Evolutionary conservation across 1,140 invertebrate genomes (phyloP).

Genomic region (Andrena cerasifolii): DNA sequence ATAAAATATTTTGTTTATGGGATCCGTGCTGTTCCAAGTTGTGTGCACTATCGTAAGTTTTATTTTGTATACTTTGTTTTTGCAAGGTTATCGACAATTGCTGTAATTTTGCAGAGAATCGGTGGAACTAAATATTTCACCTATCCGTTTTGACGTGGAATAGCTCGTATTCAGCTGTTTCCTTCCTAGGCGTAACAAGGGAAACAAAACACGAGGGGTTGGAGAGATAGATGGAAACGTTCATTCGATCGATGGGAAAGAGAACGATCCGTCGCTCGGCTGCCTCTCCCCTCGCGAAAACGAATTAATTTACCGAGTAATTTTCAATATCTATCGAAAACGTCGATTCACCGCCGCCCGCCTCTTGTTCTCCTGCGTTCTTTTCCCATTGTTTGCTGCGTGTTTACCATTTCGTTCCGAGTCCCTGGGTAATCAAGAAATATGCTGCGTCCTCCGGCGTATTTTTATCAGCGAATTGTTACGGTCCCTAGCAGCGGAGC

Average conservation of each 20-base stretch:
- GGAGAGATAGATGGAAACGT: constrained; percentile 41
- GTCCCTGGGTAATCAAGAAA: constrained; percentile 19
- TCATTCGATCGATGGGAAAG: constrained; percentile 38
- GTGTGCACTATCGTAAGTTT: too few relatives aligned
- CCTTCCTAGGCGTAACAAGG: neutral
- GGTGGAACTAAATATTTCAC: too few relatives aligned
- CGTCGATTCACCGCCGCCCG: too few relatives aligned
- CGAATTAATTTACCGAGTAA: constrained; percentile 50
- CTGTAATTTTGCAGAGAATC: too few relatives aligned
- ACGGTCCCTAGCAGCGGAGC: neutral
- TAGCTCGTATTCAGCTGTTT: too few relatives aligned
- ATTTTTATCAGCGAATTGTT: neutral
- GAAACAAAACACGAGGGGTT: neutral
- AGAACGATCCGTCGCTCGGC: constrained; percentile 31
- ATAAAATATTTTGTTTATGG: too few relatives aligned
- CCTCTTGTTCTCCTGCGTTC: neutral
- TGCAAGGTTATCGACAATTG: too few relatives aligned
- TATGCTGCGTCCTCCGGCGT: neutral
- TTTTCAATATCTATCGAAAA: constrained; percentile 25
- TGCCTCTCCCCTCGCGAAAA: neutral
- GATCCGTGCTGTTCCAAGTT: too few relatives aligned
- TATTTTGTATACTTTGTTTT: too few relatives aligned
- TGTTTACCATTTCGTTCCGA: neutral
- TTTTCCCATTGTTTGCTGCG: neutral
- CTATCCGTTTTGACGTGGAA: too few relatives aligned